phyloP scores from a whole-genome alignment of 2,888 invertebrate genomes.

The Pristionchus mayeri region DNA sequence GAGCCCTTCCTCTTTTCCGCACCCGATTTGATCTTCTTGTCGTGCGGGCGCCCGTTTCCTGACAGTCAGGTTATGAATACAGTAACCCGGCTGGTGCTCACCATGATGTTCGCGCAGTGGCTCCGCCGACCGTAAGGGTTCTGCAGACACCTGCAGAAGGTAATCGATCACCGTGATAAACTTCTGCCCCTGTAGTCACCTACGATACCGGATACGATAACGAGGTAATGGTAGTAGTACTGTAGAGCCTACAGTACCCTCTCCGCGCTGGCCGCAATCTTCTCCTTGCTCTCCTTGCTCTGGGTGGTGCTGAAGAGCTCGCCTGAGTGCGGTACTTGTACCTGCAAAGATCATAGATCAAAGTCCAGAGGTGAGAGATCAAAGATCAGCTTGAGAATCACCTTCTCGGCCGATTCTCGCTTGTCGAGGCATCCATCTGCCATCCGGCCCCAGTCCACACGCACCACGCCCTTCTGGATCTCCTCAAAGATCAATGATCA shows the following conservation, averaged over 20 bases:
- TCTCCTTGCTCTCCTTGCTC: not conserved
- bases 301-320: no score
- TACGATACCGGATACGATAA: no score
- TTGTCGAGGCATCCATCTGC: no score
- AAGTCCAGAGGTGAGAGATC: no score
- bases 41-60: not conserved
- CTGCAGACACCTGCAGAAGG: not conserved
- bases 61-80: not conserved
- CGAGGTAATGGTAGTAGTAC: no score
- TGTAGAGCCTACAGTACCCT: not conserved
- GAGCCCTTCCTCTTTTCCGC: not conserved
- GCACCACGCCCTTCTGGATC: not conserved
- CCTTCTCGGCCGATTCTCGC: no score
- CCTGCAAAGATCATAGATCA: no score
- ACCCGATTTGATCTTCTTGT: not conserved
- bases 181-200: no score
- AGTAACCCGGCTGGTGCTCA: not conserved
- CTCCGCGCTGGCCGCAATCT: not conserved
- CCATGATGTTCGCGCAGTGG: not conserved
- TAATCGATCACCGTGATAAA: not conserved
- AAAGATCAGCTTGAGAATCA: no score
- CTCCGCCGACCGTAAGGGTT: not conserved
- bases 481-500: not conserved
- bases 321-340: no score
- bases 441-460: no score